phyloP scores from a whole-genome alignment of 2,113 vertebrate species.

The Protobothrops mucrosquamatus region DNA sequence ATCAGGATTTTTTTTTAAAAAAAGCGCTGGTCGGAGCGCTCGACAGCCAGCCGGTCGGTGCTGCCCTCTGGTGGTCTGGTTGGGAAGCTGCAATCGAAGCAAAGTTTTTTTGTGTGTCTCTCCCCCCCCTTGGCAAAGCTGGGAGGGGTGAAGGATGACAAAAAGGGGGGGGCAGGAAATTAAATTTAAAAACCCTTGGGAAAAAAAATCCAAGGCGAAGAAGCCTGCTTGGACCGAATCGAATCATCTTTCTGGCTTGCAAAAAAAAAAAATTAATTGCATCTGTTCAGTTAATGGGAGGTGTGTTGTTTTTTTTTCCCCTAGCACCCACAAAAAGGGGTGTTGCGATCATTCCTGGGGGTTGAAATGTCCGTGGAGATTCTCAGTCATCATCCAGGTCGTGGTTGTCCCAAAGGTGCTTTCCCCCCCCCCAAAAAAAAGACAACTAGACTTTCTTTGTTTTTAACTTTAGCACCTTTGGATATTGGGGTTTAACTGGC shows the following conservation, averaged over 20 bases:
- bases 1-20: constrained; percentile 54
- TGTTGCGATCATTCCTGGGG: not conserved
- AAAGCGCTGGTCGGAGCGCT: constrained; percentile 59
- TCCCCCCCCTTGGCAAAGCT: not conserved
- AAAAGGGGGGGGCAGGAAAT: not conserved
- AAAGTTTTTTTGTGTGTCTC: not conserved
- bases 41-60: constrained; percentile 14
- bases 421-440: not conserved
- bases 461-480: not conserved
- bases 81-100: not conserved
- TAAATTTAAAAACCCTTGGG: not conserved
- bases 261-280: not conserved
- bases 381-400: not conserved
- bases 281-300: not conserved
- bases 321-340: not conserved
- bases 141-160: not conserved
- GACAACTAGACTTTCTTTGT: not conserved
- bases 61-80: constrained; percentile 67
- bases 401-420: not conserved
- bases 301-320: no score
- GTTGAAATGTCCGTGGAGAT: not conserved
- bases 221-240: not conserved
- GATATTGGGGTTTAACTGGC: not conserved
- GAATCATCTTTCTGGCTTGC: not conserved
- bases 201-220: not conserved